Evolutionary conservation across 2,888 invertebrate species (phyloP).

Genomic region (Trilocha varians): DNA sequence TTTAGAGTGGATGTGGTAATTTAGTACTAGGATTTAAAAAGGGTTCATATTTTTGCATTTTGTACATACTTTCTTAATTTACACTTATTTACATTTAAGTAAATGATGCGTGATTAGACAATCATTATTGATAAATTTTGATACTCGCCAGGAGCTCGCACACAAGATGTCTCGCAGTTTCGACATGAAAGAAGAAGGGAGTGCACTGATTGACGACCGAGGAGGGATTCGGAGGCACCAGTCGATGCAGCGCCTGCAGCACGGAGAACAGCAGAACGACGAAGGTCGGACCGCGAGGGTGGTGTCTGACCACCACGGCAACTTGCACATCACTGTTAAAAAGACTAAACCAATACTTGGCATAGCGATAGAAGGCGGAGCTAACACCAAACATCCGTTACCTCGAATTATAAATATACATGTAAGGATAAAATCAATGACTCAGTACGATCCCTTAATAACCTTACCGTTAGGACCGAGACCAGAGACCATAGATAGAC

Average conservation of each 20-base stretch:
- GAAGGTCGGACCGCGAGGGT: slow-evolving; percentile 76
- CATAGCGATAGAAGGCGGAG: slow-evolving; percentile 97
- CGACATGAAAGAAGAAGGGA: slow-evolving; percentile 90
- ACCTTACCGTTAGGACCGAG: no score
- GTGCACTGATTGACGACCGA: slow-evolving; percentile 78
- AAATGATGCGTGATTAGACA: not conserved
- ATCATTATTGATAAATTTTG: not conserved
- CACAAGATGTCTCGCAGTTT: slow-evolving; percentile 90
- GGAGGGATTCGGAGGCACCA: slow-evolving; percentile 80
- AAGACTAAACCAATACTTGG: slow-evolving; percentile 96
- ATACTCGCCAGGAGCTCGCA: slow-evolving; percentile 81
- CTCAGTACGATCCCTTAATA: no score
- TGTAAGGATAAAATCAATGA: slow-evolving; percentile 74
- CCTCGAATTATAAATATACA: slow-evolving; percentile 97
- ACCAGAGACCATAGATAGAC: no score
- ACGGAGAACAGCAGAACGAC: slow-evolving; percentile 67
- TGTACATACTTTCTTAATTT: slow-evolving; percentile 16
- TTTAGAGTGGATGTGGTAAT: slow-evolving; percentile 64
- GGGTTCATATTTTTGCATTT: slow-evolving; percentile 15
- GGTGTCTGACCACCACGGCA: slow-evolving; percentile 89
- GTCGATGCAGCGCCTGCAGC: slow-evolving; percentile 83
- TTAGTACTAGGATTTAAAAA: slow-evolving; percentile 42
- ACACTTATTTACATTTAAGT: not conserved
- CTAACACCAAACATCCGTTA: slow-evolving; percentile 94
- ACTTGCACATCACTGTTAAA: slow-evolving; percentile 89